Evolutionary conservation across 2,113 vertebrate genomes (phyloP).

Genomic region (Pycnonotus jocosus): DNA sequence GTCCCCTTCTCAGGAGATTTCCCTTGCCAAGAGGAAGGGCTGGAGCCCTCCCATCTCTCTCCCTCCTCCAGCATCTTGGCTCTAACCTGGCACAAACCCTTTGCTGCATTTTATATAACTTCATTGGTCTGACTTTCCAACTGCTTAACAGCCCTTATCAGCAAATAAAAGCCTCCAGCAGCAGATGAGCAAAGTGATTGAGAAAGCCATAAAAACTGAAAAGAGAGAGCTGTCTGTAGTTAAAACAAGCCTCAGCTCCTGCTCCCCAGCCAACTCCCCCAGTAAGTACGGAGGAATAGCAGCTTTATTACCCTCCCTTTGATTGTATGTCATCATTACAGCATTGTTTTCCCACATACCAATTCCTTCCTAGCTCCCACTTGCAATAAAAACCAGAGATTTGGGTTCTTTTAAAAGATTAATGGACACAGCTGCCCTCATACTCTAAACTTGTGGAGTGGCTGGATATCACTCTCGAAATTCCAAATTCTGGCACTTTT

Average conservation of each 20-base stretch:
- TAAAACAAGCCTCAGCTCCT: constrained; percentile 40
- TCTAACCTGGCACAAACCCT: neutral
- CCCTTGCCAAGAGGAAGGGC: neutral
- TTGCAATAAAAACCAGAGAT: constrained; percentile 45
- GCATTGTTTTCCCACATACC: constrained; percentile 50
- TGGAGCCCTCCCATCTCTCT: neutral
- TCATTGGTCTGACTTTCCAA: constrained; percentile 51
- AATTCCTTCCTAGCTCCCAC: constrained; percentile 30
- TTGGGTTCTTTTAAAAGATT: constrained; percentile 49
- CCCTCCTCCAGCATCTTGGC: neutral
- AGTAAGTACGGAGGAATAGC: constrained; percentile 48
- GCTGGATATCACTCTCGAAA: neutral
- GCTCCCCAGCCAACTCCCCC: constrained; percentile 32
- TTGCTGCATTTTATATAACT: neutral
- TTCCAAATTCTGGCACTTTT: neutral
- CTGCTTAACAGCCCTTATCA: constrained; percentile 52
- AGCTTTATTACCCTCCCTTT: constrained; percentile 53
- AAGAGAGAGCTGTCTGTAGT: constrained; percentile 37
- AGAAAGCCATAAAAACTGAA: constrained; percentile 60
- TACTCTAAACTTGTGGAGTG: neutral
- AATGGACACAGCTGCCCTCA: constrained; percentile 9
- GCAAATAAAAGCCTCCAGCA: constrained; percentile 62
- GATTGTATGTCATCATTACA: constrained; percentile 62
- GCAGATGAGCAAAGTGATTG: constrained; percentile 55
- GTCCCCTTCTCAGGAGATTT: neutral